These are phyloP conservation scores for Uropsilus gracilis DNA, from an alignment of 2,113 vertebrate species.

Conservation along the genomic window DNA sequence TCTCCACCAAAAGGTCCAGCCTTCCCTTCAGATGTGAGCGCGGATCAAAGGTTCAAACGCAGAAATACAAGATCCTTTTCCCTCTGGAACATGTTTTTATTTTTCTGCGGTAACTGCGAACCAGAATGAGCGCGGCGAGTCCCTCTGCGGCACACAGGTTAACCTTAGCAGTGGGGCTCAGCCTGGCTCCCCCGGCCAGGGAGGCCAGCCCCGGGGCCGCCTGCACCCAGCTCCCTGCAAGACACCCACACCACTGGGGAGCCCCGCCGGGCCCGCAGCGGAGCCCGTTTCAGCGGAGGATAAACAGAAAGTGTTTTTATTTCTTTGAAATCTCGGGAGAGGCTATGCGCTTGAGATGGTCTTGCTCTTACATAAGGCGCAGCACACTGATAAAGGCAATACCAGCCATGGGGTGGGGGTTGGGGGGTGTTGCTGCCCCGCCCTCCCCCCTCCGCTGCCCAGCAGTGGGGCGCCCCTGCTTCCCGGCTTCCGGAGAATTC, in stretches of 20 bases:
- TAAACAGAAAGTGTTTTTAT: background rate
- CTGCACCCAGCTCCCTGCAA: too few species aligned
- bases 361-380: background rate
- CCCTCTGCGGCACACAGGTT: constrained; percentile 91
- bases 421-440: too few species aligned
- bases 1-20: constrained; percentile 90
- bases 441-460: background rate
- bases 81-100: constrained; percentile 89
- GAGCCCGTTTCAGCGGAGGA: too few species aligned
- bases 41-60: constrained; percentile 96
- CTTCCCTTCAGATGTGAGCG: constrained; percentile 90
- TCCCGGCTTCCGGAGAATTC: background rate
- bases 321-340: background rate
- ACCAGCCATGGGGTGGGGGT: background rate
- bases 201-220: too few species aligned
- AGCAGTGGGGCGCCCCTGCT: background rate
- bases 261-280: too few species aligned
- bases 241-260: too few species aligned
- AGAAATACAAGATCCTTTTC: constrained; percentile 92
- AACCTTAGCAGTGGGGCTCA: constrained; percentile 83
- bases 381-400: background rate
- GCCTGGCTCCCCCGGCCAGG: too few species aligned
- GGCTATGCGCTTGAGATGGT: constrained; percentile 24
- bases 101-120: constrained; percentile 89
- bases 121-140: constrained; percentile 94